Evolutionary conservation across 2,888 invertebrate species (phyloP), one percentile per base, ranked within the genome.

Genomic region (Lymantria monacha): DNA sequence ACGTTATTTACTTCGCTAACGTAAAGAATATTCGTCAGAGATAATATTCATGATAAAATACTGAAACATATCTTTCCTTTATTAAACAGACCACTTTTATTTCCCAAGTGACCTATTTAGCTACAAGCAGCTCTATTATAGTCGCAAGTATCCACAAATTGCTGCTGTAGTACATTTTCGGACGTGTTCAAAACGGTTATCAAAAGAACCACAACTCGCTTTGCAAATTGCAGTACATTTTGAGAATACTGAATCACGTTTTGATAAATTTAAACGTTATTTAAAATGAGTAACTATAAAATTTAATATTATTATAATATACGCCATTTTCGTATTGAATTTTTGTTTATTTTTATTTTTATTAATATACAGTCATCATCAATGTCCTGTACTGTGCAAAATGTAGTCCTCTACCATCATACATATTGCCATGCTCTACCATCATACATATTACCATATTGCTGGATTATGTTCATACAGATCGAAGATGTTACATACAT

Each of bases 301-400:
- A 22, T 75, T 75, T 74, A 72, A 81, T 76, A 81, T 83, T 79
- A 22, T 22, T 7, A 33, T 33, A 33, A 7, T 33, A 33, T 33
- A 33, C 9, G 9, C 9, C 30, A 33, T 22, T 3, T 2, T 22
- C 3, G 22, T 22, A 22, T 5, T 22, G n/a, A n/a, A n/a, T n/a
- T n/a, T n/a, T n/a, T n/a, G n/a, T n/a, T n/a, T n/a, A n/a, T n/a
- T n/a, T n/a, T n/a, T n/a, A n/a, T n/a, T n/a, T n/a, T n/a, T n/a
- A n/a, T n/a, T n/a, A n/a, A n/a, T n/a, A n/a, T n/a, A n/a, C n/a
- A n/a, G n/a, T n/a, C n/a, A n/a, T n/a, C n/a, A n/a, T n/a, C n/a
- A n/a, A n/a, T n/a, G n/a, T n/a, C n/a, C n/a, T n/a, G n/a, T n/a
- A n/a, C n/a, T n/a, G n/a, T n/a, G n/a, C n/a, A n/a, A n/a, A n/a